A percentile compares a stretch with the other conserved stretches of the same genome.
Conservation (phyloP, 2,888 invertebrate species). For the Ceramica pisi region DNA sequence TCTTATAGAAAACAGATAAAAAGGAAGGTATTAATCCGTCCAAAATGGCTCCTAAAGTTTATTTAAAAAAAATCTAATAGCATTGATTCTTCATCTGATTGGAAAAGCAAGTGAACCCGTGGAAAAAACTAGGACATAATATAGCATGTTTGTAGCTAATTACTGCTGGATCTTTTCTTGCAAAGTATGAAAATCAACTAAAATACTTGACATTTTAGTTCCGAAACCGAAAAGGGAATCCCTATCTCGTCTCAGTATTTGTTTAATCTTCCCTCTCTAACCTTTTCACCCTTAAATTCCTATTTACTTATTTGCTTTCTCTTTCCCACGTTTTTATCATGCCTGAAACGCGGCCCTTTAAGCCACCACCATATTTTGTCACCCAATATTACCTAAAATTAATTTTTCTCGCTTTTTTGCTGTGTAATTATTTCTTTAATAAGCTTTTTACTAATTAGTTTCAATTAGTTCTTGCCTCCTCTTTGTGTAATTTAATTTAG, state of each 20-base stretch:
- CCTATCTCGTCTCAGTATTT: constrained; percentile 39
- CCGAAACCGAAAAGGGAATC: constrained; percentile 3
- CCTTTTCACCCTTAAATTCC: constrained; percentile 34
- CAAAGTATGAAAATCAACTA: neutral
- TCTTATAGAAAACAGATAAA: too few relatives aligned
- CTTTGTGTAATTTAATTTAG: constrained; percentile 53
- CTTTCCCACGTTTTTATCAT: constrained; percentile 11
- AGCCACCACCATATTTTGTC: constrained; percentile 38
- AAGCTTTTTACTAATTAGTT: constrained; percentile 46
- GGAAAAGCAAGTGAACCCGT: too few relatives aligned
- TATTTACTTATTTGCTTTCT: constrained; percentile 42
- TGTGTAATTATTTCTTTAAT: constrained; percentile 34
- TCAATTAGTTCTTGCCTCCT: constrained; percentile 50
- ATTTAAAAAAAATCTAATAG: too few relatives aligned
- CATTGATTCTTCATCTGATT: too few relatives aligned
- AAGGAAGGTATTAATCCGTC: too few relatives aligned
- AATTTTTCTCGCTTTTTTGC: constrained; percentile 34
- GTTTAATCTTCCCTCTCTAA: constrained; percentile 34
- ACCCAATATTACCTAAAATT: constrained; percentile 46
- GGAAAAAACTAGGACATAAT: neutral
- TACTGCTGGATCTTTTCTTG: neutral
- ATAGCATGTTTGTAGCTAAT: neutral
- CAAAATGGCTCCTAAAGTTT: too few relatives aligned
- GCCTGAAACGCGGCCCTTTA: neutral
- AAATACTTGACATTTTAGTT: constrained; percentile 23